phyloP scores from a whole-genome alignment of 2,888 invertebrate genomes.

The Apodemia duryi region DNA sequence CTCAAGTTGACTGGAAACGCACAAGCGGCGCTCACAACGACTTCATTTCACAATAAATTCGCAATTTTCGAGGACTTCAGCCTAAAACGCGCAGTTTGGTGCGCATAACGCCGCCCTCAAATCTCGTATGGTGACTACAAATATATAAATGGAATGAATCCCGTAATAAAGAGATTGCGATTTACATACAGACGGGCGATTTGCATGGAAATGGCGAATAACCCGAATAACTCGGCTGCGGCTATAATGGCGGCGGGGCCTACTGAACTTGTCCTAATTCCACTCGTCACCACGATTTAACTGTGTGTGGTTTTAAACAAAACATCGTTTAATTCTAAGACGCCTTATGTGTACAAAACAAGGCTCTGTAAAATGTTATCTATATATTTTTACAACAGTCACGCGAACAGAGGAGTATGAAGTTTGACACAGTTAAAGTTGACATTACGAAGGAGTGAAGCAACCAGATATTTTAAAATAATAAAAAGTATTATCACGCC shows the following conservation, averaged over 20 bases:
- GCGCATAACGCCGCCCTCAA: constrained; percentile 2
- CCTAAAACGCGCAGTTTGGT: constrained; percentile 11
- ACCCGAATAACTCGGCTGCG: background rate
- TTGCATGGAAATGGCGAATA: constrained; percentile 6
- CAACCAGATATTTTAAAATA: too few relatives aligned
- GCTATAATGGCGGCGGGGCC: constrained; percentile 1
- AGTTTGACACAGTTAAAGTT: too few relatives aligned
- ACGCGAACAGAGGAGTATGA: too few relatives aligned
- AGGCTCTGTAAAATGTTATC: background rate
- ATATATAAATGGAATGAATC: constrained; percentile 13
- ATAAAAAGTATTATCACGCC: too few relatives aligned
- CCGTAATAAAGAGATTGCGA: constrained; percentile 7
- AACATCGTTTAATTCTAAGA: background rate
- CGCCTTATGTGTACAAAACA: background rate
- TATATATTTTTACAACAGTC: too few relatives aligned
- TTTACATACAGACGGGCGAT: constrained; percentile 10
- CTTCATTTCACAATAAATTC: constrained; percentile 1
- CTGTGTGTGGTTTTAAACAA: constrained; percentile 1
- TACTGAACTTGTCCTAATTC: background rate
- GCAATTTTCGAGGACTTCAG: constrained; percentile 1
- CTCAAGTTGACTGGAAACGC: constrained; percentile 2
- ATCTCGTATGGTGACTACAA: constrained; percentile 14
- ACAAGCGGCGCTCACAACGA: background rate
- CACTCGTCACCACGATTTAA: background rate
- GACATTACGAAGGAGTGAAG: too few relatives aligned